These are phyloP conservation scores for Rhynchomys soricoides DNA, from an alignment of 2,113 vertebrate species.

Conservation along the genomic window DNA sequence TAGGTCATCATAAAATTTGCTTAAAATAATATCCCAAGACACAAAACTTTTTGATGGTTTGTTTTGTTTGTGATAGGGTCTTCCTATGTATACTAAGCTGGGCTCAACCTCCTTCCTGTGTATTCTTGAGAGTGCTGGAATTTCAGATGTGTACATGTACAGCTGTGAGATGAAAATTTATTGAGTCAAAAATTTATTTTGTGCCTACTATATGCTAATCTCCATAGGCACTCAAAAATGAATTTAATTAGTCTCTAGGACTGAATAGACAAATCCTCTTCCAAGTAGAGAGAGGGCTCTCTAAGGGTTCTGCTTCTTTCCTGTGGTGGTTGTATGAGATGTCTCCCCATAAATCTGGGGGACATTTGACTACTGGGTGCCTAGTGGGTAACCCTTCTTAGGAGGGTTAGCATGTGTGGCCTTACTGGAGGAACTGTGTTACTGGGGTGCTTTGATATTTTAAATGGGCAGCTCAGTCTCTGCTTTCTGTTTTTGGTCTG, in stretches of 20 bases:
- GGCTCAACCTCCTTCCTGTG: not conserved
- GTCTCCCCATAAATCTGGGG: not conserved
- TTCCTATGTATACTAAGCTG: not conserved
- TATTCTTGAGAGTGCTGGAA: not conserved
- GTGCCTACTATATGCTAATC: not conserved
- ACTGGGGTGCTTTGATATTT: too few species aligned
- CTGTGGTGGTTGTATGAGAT: not conserved
- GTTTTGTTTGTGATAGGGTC: not conserved
- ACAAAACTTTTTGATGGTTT: not conserved
- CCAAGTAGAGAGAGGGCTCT: not conserved
- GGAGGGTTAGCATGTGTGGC: not conserved
- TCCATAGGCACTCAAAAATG: not conserved
- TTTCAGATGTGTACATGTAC: not conserved
- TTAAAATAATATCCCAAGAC: not conserved
- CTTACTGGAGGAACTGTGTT: not conserved
- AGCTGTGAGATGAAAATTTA: not conserved
- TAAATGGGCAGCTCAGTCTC: not conserved
- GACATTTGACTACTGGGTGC: not conserved
- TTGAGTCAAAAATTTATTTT: conserved; percentile 22
- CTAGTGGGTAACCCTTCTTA: not conserved
- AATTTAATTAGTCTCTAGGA: not conserved
- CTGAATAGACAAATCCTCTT: not conserved
- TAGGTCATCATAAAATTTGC: not conserved
- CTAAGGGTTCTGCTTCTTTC: not conserved
- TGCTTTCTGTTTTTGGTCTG: not conserved